A percentile compares a stretch with the other conserved stretches of the same genome.
Conservation (phyloP, 2,113 vertebrate genomes). For the Aldabrachelys gigantea region DNA sequence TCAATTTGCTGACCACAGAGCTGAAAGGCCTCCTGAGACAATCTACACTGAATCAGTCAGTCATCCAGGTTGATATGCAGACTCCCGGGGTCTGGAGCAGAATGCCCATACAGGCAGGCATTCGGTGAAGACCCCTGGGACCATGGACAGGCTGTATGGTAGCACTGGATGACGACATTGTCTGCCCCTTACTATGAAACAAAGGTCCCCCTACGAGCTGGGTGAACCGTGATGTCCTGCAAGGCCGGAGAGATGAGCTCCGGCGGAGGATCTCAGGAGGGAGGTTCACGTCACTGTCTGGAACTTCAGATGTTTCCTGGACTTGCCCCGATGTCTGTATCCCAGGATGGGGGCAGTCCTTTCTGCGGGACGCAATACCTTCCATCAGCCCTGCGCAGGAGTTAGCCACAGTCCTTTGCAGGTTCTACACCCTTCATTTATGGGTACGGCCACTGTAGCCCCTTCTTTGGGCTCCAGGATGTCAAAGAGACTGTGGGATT, state of each 20-base stretch:
- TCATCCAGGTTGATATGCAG: background rate
- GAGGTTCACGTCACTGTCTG: background rate
- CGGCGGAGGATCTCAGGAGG: too few relatives aligned
- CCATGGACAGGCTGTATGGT: background rate
- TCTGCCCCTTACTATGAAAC: background rate
- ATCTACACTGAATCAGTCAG: background rate
- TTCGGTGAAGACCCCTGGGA: background rate
- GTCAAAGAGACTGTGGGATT: background rate
- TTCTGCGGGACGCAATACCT: fast-evolving
- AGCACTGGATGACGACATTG: background rate
- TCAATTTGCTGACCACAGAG: background rate
- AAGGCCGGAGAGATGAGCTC: background rate
- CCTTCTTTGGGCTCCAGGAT: background rate
- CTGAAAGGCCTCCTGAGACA: background rate
- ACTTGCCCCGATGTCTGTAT: background rate
- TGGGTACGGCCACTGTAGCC: background rate
- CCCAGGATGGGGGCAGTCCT: background rate
- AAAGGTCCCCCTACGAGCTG: background rate
- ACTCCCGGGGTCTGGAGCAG: background rate
- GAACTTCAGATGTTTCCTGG: background rate
- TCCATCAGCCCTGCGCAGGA: background rate
- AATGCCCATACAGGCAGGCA: background rate
- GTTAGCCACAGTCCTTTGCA: fast-evolving
- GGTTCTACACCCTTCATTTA: background rate
- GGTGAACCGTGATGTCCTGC: too few relatives aligned